phyloP scores from a whole-genome alignment of 2,888 invertebrate species.

The Halictus ligatus region DNA sequence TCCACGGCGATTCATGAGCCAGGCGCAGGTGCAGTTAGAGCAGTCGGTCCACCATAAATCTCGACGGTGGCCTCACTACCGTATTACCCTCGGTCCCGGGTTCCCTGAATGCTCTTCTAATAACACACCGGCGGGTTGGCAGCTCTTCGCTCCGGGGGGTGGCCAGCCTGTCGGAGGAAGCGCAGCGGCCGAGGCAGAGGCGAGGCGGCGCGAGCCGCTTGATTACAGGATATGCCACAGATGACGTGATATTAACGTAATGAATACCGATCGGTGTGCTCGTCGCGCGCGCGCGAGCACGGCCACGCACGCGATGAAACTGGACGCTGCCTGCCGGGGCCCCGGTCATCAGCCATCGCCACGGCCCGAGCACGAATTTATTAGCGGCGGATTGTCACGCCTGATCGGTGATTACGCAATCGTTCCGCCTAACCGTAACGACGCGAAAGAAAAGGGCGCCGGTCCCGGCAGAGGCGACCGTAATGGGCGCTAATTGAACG shows the following conservation, averaged over 20 bases:
- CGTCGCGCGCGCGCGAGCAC: constrained; percentile 33
- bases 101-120: constrained; percentile 65
- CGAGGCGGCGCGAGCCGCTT: constrained; percentile 70
- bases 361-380: constrained; percentile 36
- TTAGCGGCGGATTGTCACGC: constrained; percentile 45
- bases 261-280: constrained; percentile 70
- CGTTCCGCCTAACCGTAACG: constrained; percentile 41
- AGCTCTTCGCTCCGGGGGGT: constrained; percentile 66
- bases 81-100: constrained; percentile 66
- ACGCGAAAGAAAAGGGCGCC: constrained; percentile 37
- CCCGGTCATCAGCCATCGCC: not conserved
- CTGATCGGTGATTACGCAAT: constrained; percentile 28
- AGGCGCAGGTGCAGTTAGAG: constrained; percentile 62
- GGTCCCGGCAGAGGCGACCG: not conserved
- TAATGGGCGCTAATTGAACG: constrained; percentile 50
- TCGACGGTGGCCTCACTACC: constrained; percentile 67
- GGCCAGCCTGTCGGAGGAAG: constrained; percentile 25
- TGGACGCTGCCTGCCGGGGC: not conserved
- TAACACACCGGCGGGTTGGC: constrained; percentile 63
- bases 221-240: constrained; percentile 77
- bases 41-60: constrained; percentile 67
- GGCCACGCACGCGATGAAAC: constrained; percentile 26
- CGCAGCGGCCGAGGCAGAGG: not conserved
- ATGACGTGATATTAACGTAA: constrained; percentile 78
- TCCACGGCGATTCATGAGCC: not conserved